phyloP scores from a whole-genome alignment of 1,140 invertebrate genomes.

The Brachionus asplanchnoidis region DNA sequence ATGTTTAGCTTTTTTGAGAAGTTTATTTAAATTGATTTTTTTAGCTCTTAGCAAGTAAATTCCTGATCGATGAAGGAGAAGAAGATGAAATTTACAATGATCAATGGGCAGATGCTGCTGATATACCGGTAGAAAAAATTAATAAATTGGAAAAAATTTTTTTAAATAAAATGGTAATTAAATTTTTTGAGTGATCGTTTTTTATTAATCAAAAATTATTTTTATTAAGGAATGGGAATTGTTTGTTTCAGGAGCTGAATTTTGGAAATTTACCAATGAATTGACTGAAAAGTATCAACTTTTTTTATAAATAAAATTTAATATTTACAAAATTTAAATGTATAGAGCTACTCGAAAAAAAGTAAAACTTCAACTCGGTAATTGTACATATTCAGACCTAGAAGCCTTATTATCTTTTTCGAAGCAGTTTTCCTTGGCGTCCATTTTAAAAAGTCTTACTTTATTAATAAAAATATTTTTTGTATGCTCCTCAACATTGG shows the following conservation, averaged over 20 bases:
- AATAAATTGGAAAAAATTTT: constrained; percentile 36
- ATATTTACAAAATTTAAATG: too few species aligned
- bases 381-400: constrained; percentile 36
- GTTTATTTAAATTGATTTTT: not conserved
- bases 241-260: not conserved
- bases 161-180: constrained; percentile 32
- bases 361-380: constrained; percentile 38
- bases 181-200: not conserved
- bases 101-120: not conserved
- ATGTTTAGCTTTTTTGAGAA: not conserved
- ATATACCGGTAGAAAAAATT: not conserved
- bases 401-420: constrained; percentile 35
- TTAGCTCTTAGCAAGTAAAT: constrained; percentile 37
- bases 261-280: constrained; percentile 33
- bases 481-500: not conserved
- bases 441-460: not conserved
- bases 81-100: constrained; percentile 41
- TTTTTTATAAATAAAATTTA: too few species aligned
- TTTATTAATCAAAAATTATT: not conserved
- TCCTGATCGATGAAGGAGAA: constrained; percentile 25
- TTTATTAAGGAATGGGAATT: constrained; percentile 15
- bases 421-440: not conserved
- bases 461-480: constrained; percentile 13
- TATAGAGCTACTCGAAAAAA: constrained; percentile 14
- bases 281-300: constrained; percentile 9